phyloP scores from a whole-genome alignment of 2,888 invertebrate genomes.

The Temnothorax ravouxi region DNA sequence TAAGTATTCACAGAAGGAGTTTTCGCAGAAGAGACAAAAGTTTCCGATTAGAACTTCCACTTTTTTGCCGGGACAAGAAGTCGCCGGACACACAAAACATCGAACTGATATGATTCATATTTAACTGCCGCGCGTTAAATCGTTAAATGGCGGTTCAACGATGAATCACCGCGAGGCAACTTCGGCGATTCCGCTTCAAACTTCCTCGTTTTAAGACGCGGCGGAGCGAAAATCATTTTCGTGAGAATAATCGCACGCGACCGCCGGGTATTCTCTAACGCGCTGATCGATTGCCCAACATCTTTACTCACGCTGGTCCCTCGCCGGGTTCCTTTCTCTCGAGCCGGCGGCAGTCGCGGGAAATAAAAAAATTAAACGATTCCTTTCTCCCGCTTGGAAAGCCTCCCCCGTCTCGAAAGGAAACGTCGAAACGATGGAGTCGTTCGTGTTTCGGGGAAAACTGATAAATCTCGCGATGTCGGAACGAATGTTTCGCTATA shows the following conservation, averaged over 20 bases:
- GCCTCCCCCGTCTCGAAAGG: background rate
- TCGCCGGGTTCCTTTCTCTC: slow-evolving; percentile 38
- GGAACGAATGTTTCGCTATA: background rate
- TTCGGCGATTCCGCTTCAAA: background rate
- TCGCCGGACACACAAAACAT: background rate
- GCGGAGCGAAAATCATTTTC: background rate
- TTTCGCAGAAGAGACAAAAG: background rate
- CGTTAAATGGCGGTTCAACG: background rate
- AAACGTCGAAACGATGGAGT: background rate
- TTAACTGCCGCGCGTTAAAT: background rate
- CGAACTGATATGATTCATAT: slow-evolving; percentile 7
- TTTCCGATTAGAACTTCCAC: background rate
- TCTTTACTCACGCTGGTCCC: slow-evolving; percentile 62
- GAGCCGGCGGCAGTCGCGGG: slow-evolving; percentile 18
- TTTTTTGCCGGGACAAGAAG: background rate
- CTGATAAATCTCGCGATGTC: background rate
- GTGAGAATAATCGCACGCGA: background rate
- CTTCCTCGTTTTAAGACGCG: background rate
- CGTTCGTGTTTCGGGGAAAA: background rate
- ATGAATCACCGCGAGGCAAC: slow-evolving; percentile 20
- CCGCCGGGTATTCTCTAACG: background rate
- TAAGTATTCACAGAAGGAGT: background rate
- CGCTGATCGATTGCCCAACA: slow-evolving; percentile 42
- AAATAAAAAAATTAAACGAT: slow-evolving; percentile 55
- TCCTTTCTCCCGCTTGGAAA: slow-evolving; percentile 44